Base-by-base conservation (phyloP, 1,140 invertebrate species). In the Papilio aristodemus region DNA sequence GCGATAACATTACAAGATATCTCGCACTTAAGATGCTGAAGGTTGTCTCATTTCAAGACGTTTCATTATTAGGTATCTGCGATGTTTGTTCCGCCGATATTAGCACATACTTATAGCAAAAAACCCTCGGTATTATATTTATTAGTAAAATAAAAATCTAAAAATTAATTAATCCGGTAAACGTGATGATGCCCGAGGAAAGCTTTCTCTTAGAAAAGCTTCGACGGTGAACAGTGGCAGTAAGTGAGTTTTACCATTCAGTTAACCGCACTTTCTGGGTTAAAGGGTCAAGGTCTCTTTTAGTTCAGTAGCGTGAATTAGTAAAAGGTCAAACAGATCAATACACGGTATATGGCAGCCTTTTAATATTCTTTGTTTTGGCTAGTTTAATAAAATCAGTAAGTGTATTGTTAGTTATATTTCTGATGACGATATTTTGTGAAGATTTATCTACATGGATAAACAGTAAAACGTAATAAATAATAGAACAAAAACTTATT, bases 11-110 rank as follows among this genome's bases (percentile, higher is more conserved):
- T 22, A 22, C 46, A 22, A 54, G 46, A 22, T 54, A 54, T 54
- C 27, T 32, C 46, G 46, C 46, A 54, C 46, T 54, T 54, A 46
- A 54, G 10, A 54, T 54, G 19, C 9, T 46, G 43, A 46, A 46
- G 46, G 46, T 54, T 54, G 46, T 54, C 46, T 10, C 11, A 10
- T 9, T 54, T 54, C 46, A 54, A 54, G 46, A 54, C 10, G 46
- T 54, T 54, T 54, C 3, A 19, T 54, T 54, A 54, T 54, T 25
- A n/a, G n/a, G n/a, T n/a, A 4, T 19, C 11, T 32, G 27, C 46
- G 46, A 10, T 46, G 43, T 46, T 46, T 46, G 43, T 46, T 22
- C 43, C 43, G 43, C 8, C 43, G 19, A 46, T 46, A 46, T 46
- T 46, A 46, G 14, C 17, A 22, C 11, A 9, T 19, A 46, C 17